Base-by-base conservation (phyloP, 1,140 invertebrate genomes). In the Anthonomus grandis region DNA sequence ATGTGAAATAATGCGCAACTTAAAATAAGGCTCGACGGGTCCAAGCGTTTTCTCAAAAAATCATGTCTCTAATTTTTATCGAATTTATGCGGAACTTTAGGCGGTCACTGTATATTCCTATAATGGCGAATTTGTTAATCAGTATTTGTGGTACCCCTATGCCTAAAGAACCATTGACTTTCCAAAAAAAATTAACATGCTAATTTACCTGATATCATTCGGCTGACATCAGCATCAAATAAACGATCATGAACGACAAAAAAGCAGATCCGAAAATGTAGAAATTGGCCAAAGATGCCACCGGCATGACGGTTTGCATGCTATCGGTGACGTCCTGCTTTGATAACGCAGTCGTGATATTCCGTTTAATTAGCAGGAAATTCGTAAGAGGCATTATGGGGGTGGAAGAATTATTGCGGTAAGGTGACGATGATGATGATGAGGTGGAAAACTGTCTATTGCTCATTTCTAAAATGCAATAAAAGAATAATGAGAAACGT, bases 201-300 rank as follows among this genome's bases (percentile, higher is more conserved):
- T n/a, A 13, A 45, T 45, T 45, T 23, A 45, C 34, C 42, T 37
- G 25, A 22, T 15, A 17, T 37, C 10, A 54, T 24, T 39, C 10
- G 25, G 55, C 18, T n/a, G 52, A 42, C 45, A 46, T 55, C 58
- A 55, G 31, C 45, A 55, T 60, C 1, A 46, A 17, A 51, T 60
- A 60, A 15, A 60, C 51, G 6, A 60, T 49, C 34, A 60, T 56
- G 31, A 60, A 60, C 15, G 51, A 42, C 21, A 60, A 38, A 10
- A 60, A 25, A 12, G 58, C 50, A 2, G 51, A 24, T 54, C 46
- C 51, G 12, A 60, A 42, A 31, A 60, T 54, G 37, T 60, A 60
- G 46, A 60, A 54, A 42, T 56, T 54, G n/a, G 51, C 51, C 9
- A 60, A 24, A 2, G 46, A 17, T n/a, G 51, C 51, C 17, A 60